Evolutionary conservation across 2,888 invertebrate species (phyloP).

Genomic region (Cenopis cana): DNA sequence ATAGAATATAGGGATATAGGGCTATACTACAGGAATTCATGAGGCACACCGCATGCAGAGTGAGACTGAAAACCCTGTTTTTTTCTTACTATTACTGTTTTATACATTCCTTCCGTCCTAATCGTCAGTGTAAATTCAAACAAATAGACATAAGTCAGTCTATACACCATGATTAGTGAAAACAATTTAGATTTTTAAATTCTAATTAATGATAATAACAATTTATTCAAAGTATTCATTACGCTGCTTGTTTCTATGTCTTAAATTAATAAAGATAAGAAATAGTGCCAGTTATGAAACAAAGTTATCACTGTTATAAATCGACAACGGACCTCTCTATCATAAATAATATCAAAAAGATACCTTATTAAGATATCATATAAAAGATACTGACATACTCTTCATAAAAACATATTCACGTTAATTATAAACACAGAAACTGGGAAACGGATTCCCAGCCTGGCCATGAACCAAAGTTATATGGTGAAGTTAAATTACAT

Average conservation of each 20-base stretch:
- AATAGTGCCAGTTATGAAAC: neutral
- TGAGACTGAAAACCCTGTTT: too few species aligned
- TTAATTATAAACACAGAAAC: neutral
- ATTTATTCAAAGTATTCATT: too few species aligned
- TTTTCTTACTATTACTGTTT: too few species aligned
- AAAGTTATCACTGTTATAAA: neutral
- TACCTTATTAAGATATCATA: neutral
- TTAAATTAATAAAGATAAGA: neutral
- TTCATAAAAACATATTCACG: neutral
- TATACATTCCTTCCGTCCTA: too few species aligned
- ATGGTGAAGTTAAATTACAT: slow-evolving; percentile 20
- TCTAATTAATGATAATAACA: too few species aligned
- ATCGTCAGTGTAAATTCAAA: too few species aligned
- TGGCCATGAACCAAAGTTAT: slow-evolving; percentile 26
- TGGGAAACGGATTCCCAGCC: slow-evolving; percentile 3
- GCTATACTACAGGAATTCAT: neutral
- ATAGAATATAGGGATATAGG: slow-evolving; percentile 22
- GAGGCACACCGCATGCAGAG: neutral
- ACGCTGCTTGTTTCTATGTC: neutral
- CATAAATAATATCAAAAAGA: neutral
- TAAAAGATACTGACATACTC: slow-evolving; percentile 10
- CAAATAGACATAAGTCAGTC: too few species aligned
- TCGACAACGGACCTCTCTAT: neutral
- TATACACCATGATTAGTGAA: too few species aligned
- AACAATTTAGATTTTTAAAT: too few species aligned